Conservation (phyloP, 2,113 vertebrate genomes). For the Colistium nudipinnis region DNA sequence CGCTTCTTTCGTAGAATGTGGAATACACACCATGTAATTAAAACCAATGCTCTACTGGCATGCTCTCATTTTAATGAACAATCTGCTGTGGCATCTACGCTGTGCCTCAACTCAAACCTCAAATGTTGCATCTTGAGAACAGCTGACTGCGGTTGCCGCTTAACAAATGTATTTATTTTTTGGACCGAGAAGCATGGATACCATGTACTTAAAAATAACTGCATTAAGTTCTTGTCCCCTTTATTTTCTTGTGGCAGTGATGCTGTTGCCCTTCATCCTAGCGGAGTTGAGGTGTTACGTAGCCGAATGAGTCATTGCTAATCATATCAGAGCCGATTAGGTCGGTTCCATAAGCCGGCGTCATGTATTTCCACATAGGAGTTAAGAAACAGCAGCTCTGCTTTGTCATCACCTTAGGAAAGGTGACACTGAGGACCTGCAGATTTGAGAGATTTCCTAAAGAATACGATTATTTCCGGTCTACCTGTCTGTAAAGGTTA, state of each 20-base stretch:
- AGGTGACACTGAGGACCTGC: too few relatives aligned
- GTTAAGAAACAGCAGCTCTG: conserved; percentile 38
- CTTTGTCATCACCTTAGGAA: neutral
- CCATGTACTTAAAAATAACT: neutral
- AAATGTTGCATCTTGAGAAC: neutral
- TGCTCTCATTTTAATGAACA: too few relatives aligned
- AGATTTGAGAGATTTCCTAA: neutral
- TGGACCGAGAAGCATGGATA: too few relatives aligned
- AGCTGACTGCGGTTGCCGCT: neutral
- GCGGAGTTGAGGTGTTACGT: conserved; percentile 33
- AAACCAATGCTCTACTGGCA: too few relatives aligned
- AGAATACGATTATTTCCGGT: neutral
- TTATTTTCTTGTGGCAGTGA: conserved; percentile 9
- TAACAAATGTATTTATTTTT: neutral
- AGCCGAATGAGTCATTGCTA: conserved; percentile 37
- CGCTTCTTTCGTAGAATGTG: too few relatives aligned
- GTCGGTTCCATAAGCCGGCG: conserved; percentile 23
- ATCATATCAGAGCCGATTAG: conserved; percentile 58
- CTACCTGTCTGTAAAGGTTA: neutral
- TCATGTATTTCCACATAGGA: neutral
- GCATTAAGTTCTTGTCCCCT: neutral
- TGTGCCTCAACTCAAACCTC: too few relatives aligned
- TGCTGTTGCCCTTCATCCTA: conserved; percentile 51
- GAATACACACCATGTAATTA: too few relatives aligned
- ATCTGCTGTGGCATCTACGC: too few relatives aligned